Conservation (phyloP, 2,888 invertebrate species). For the Pterostichus madidus region DNA sequence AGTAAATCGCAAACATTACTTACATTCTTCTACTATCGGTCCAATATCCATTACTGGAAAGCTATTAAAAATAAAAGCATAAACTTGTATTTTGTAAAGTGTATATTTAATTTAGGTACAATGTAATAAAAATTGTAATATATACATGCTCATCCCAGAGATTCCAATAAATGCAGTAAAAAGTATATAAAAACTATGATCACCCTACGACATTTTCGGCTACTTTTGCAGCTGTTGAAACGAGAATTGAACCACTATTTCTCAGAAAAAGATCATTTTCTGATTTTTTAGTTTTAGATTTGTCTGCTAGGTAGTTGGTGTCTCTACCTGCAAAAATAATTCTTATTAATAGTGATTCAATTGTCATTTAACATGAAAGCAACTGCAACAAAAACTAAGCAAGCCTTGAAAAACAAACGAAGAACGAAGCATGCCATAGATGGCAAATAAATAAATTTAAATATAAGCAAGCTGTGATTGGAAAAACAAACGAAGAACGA, state of each 20-base stretch:
- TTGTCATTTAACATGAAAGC: conserved; percentile 20
- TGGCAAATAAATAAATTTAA: no score
- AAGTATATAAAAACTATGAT: conserved; percentile 21
- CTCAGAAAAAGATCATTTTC: neutral
- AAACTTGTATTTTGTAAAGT: neutral
- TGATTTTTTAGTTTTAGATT: neutral
- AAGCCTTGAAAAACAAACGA: no score
- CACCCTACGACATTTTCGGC: neutral
- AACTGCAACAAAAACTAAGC: no score
- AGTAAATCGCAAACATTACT: neutral
- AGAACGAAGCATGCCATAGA: no score
- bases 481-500: no score
- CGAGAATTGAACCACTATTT: conserved; percentile 24
- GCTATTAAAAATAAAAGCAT: conserved; percentile 2
- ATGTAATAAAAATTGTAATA: conserved; percentile 49
- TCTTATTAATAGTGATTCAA: conserved; percentile 43
- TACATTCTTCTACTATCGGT: neutral
- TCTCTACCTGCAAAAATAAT: conserved; percentile 50
- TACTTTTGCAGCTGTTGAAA: neutral
- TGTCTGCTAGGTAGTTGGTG: conserved; percentile 26
- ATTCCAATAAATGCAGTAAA: conserved; percentile 33
- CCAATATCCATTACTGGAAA: neutral
- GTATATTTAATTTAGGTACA: conserved; percentile 39
- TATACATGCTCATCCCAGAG: conserved; percentile 26
- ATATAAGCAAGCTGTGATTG: no score